Conservation (phyloP, 2,113 vertebrate genomes). For the Amblyornis subalaris region DNA sequence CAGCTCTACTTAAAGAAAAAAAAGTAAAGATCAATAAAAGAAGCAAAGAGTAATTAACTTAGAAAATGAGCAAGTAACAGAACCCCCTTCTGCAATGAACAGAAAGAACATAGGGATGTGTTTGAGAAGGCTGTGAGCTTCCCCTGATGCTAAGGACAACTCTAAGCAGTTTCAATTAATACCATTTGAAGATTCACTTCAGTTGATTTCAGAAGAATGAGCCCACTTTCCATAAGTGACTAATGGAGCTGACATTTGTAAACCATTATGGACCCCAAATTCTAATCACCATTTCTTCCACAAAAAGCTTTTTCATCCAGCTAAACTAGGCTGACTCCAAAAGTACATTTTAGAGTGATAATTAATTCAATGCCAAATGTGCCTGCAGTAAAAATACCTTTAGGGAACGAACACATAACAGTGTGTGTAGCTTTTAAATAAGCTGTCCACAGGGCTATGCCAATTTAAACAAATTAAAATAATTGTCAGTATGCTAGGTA, state of each 20-base stretch:
- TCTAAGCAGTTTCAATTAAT: constrained; percentile 30
- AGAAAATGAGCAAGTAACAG: background rate
- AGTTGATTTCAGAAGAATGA: constrained; percentile 42
- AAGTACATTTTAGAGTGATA: constrained; percentile 51
- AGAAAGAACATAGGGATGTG: background rate
- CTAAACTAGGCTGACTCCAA: constrained; percentile 48
- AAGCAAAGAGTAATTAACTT: background rate
- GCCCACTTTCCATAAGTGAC: constrained; percentile 19
- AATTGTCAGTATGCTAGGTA: constrained; percentile 58
- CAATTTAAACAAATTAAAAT: constrained; percentile 67
- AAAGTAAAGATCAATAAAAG: background rate
- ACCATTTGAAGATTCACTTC: constrained; percentile 10
- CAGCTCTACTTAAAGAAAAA: background rate
- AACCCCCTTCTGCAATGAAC: background rate
- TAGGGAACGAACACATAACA: constrained; percentile 59
- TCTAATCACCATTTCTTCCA: constrained; percentile 53
- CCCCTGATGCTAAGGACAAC: background rate
- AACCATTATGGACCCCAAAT: constrained; percentile 49
- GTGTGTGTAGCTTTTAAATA: constrained; percentile 61
- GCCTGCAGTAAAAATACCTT: constrained; percentile 65
- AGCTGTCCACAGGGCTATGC: constrained; percentile 45
- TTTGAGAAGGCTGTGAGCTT: background rate
- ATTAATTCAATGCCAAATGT: constrained; percentile 63
- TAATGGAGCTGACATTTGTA: constrained; percentile 57
- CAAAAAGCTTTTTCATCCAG: constrained; percentile 42